Conservation (phyloP, 1,140 invertebrate species). For the Scaptodrosophila lebanonensis region DNA sequence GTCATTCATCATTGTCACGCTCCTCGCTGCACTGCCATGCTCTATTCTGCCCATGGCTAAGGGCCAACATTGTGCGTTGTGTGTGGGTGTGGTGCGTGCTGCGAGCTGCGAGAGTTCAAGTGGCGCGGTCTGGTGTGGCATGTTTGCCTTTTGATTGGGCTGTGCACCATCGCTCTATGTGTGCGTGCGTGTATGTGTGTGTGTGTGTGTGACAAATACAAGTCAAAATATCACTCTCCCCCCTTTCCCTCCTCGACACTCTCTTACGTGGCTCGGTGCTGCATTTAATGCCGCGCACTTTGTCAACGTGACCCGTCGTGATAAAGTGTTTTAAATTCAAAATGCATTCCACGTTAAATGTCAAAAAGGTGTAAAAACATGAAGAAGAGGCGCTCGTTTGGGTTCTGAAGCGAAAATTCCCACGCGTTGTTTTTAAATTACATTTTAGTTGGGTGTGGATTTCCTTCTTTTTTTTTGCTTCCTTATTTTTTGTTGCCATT, state of each 20-base stretch:
- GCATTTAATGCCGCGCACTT: conserved; percentile 69
- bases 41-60: not conserved
- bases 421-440: conserved; percentile 64
- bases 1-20: conserved; percentile 75
- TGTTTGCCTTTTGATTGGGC: conserved; percentile 56
- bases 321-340: conserved; percentile 73
- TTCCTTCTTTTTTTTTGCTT: conserved; percentile 30
- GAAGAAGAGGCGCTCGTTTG: not conserved
- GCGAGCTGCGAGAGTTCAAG: conserved; percentile 56
- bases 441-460: conserved; percentile 20
- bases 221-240: conserved; percentile 46
- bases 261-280: conserved; percentile 17
- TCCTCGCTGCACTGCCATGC: conserved; percentile 35
- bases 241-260: not conserved
- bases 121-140: conserved; percentile 35
- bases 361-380: conserved; percentile 46
- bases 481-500: too few species aligned
- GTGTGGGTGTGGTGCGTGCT: conserved; percentile 30
- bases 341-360: conserved; percentile 71
- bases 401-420: conserved; percentile 38
- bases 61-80: not conserved
- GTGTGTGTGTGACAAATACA: conserved; percentile 32
- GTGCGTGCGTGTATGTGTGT: conserved; percentile 6
- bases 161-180: conserved; percentile 40
- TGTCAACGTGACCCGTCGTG: conserved; percentile 65